Conservation (phyloP, 2,888 invertebrate species). For the Lasioglossum vierecki region DNA sequence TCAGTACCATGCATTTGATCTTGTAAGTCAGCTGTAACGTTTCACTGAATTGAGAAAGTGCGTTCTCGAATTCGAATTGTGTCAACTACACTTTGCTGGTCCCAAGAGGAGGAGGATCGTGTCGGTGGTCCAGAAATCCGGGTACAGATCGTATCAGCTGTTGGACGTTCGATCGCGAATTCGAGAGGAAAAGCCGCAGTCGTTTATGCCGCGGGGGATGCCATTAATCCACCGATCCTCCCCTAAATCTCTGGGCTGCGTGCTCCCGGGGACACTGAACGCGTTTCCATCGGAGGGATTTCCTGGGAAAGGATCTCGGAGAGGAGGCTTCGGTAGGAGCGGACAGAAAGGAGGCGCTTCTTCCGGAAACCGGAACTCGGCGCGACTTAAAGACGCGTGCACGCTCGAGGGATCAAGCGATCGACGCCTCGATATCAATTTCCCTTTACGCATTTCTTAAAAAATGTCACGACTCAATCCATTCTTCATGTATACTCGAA, state of each 20-base stretch:
- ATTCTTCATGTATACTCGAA: too few relatives aligned
- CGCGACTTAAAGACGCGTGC: constrained; percentile 79
- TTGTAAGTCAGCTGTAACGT: background rate
- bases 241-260: constrained; percentile 77
- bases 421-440: background rate
- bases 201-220: constrained; percentile 68
- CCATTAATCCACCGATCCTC: constrained; percentile 75
- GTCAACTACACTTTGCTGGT: background rate
- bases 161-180: constrained; percentile 61
- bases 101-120: background rate
- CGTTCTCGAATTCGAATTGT: background rate
- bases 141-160: constrained; percentile 60
- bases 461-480: too few relatives aligned
- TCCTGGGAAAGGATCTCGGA: constrained; percentile 59
- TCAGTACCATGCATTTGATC: background rate
- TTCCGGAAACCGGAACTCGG: constrained; percentile 81
- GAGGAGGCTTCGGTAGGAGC: constrained; percentile 36
- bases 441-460: background rate
- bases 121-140: background rate
- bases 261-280: constrained; percentile 65
- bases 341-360: constrained; percentile 66
- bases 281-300: constrained; percentile 66
- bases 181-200: constrained; percentile 61
- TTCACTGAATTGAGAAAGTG: background rate
- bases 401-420: constrained; percentile 41